A percentile compares a stretch with the other conserved stretches of the same genome.
Evolutionary conservation across 1,140 invertebrate genomes (phyloP).

Genomic region (Drosophila sproati): DNA sequence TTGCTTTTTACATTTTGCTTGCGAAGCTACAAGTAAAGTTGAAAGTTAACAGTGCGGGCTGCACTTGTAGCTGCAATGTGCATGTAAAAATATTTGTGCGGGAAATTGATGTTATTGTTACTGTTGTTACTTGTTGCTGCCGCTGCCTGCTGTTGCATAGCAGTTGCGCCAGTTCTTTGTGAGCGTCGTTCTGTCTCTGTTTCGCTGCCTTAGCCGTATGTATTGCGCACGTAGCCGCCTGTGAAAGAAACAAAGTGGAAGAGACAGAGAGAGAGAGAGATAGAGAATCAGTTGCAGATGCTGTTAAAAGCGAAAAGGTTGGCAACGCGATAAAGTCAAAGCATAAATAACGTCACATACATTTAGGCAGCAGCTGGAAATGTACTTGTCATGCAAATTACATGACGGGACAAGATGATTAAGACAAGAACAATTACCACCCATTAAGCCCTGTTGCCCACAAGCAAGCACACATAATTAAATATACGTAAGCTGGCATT

Average conservation of each 20-base stretch:
- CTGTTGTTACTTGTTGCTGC: constrained; percentile 20
- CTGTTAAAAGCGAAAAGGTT: constrained; percentile 25
- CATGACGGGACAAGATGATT: constrained; percentile 39
- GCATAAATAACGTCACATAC: constrained; percentile 32
- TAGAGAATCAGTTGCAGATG: constrained; percentile 18
- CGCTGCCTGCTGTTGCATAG: constrained; percentile 49
- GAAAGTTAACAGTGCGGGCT: constrained; percentile 35
- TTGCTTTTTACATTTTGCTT: constrained; percentile 18
- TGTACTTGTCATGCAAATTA: constrained; percentile 26
- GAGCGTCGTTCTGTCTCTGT: constrained; percentile 14
- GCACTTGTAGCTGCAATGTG: constrained; percentile 27
- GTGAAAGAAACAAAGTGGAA: constrained; percentile 26
- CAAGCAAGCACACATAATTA: constrained; percentile 29
- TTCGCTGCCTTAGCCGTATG: constrained; percentile 51
- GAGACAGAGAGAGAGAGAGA: not conserved
- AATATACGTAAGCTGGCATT: not conserved
- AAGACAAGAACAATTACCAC: constrained; percentile 47
- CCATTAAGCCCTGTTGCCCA: constrained; percentile 3
- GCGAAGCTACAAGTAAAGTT: constrained; percentile 3
- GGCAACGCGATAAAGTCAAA: constrained; percentile 42
- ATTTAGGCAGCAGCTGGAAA: constrained; percentile 40
- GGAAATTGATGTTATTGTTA: constrained; percentile 32
- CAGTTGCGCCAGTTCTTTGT: constrained; percentile 43
- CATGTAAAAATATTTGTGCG: constrained; percentile 31
- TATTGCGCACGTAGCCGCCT: constrained; percentile 55